Percentiles rank a stretch among this genome's conserved stretches.
Evolutionary conservation across 2,797 vertebrate species (phyloP).

Genomic region (Fringilla coelebs): DNA sequence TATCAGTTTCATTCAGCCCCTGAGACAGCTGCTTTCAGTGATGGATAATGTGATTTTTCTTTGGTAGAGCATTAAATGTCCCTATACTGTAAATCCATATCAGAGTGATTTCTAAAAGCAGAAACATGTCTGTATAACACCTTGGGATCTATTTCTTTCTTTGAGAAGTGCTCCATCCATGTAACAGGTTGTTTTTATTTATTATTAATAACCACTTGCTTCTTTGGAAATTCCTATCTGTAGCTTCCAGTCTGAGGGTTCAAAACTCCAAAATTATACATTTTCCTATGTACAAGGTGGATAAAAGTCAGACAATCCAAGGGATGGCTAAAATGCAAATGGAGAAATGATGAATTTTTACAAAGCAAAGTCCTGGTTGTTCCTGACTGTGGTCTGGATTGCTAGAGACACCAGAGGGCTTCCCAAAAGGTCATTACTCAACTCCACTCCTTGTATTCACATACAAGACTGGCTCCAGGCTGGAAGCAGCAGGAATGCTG

Average conservation of each 20-base stretch:
- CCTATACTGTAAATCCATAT: background rate
- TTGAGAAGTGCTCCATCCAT: background rate
- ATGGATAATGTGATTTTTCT: background rate
- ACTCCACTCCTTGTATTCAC: background rate
- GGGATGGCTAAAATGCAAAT: background rate
- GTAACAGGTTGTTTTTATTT: conserved; percentile 33
- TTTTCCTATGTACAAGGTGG: background rate
- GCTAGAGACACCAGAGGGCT: background rate
- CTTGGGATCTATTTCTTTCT: conserved; percentile 23
- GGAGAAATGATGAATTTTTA: background rate
- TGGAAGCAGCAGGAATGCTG: background rate
- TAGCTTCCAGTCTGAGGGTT: background rate
- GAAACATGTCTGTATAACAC: conserved; percentile 14
- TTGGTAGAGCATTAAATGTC: background rate
- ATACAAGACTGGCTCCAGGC: background rate
- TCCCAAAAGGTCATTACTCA: background rate
- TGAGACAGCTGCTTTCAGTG: background rate
- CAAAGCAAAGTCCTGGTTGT: background rate
- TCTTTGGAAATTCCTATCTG: background rate
- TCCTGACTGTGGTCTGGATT: background rate
- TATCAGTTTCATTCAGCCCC: background rate
- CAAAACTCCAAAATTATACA: background rate
- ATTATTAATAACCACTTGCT: conserved; percentile 43
- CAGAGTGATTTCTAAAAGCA: conserved; percentile 2
- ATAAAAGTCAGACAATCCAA: background rate